Evolutionary conservation across 2,888 invertebrate species (phyloP), one percentile per base, ranked within the genome.

Genomic region (Drosophila suboccidentalis): DNA sequence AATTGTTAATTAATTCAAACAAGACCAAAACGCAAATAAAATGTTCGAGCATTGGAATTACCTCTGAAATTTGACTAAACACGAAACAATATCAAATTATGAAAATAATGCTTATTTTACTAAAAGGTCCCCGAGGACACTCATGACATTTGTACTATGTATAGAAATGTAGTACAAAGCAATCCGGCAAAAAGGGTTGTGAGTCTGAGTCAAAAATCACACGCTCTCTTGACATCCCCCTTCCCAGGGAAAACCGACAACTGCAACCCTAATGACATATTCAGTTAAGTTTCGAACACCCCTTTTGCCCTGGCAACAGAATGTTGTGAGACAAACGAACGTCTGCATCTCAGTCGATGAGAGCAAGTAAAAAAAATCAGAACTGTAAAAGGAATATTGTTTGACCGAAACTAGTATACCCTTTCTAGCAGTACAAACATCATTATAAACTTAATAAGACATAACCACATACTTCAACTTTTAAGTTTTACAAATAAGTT

Each of bases 191-290:
- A 26, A 41, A 17, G 34, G 17, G 13, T 38, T 32, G 36, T 36
- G 34, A 19, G 15, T 39, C 17, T 10, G 15, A 53, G 10, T 29
- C 29, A 51, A 57, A 51, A 57, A 61, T 71, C 68, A 68, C 71
- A 73, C 70, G 72, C 70, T 69, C 49, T 57, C 55, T 77, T 57
- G 68, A 63, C 71, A 68, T 47, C 66, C 50, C 44, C 36, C 9
- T 46, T 44, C 26, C 26, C 41, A 26, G 19, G 26, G 44, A 61
- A 70, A 55, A 54, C 60, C 53, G 29, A 64, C 62, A 78, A 80
- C 82, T 67, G 75, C 76, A 80, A 80, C 83, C 86, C 83, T 85
- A 78, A 82, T 85, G 82, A 78, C 66, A 65, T 19, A 64, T 76
- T 55, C 68, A 76, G 46, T 41, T 39, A 15, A 49, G 11, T 9